Evolutionary conservation across 2,888 invertebrate genomes (phyloP), one percentile per base, ranked within the genome.

Genomic region (Epirrhoe tristata): DNA sequence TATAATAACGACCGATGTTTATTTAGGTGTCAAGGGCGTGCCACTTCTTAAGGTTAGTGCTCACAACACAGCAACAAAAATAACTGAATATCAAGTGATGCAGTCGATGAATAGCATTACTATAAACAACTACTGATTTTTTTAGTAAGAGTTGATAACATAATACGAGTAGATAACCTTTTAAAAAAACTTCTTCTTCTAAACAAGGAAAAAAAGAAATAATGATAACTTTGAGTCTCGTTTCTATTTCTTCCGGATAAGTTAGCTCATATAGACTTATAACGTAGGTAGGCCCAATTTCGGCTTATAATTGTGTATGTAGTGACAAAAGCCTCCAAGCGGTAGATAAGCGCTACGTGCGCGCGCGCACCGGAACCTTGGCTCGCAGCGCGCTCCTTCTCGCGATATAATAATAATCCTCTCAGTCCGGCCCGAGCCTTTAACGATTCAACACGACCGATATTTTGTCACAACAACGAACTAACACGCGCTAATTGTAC

Each of bases 341-440:
- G 79, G 75, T 81, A 89, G 92, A 92, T 91, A 91, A 91, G 86
- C 85, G 84, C 75, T 87, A 88, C 88, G 89, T 88, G 85, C 83
- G 85, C 87, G 84, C 84, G 85, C 85, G 83, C 79, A 80, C 71
- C 78, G 78, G 82, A 89, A 91, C 92, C 93, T 92, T 92, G 93
- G 89, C 81, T 83, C 82, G 84, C 83, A 77, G 83, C 83, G 83
- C 85, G 86, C 90, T 91, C 91, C 90, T 89, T 89, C 87, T 88
- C 87, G 85, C 89, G 82, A 83, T 88, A 89, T 84, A 89, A 91
- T 89, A 90, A 93, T 88, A 89, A 90, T 86, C 85, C 81, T 87
- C 87, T 91, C 93, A 93, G 93, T 93, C 81, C 87, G 89, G 85
- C 86, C 78, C 81, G 82, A 88, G 84, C 89, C 91, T 91, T 86